Conservation (phyloP, 30 jellyfish, hydroid and myxozoan genomes). For the Chrysaora quinquecirrha region DNA sequence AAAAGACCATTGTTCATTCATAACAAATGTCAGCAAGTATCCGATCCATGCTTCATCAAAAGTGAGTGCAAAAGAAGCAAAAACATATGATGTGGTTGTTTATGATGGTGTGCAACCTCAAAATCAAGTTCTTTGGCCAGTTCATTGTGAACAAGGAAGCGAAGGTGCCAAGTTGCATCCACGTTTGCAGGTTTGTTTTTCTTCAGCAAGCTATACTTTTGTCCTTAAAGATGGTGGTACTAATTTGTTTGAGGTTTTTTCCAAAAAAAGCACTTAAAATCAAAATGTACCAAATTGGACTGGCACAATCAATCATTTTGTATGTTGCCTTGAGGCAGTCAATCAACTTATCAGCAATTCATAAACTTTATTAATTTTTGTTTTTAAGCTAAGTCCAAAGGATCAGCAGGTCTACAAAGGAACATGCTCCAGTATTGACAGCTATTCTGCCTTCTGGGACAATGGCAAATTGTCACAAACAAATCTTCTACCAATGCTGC, state of each 20-base stretch:
- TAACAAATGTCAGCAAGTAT: conserved; percentile 63
- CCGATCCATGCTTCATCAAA: conserved; percentile 68
- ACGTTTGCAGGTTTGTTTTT: conserved; percentile 75
- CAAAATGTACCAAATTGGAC: too few relatives aligned
- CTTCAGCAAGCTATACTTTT: too few relatives aligned
- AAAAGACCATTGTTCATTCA: conserved; percentile 90
- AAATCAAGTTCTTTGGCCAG: conserved; percentile 96
- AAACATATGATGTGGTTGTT: conserved; percentile 53
- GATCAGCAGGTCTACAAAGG: conserved; percentile 72
- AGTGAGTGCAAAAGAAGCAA: conserved; percentile 59
- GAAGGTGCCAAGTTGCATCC: conserved; percentile 94
- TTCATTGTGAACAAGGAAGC: conserved; percentile 90
- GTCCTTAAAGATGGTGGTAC: too few relatives aligned
- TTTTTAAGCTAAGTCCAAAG: conserved; percentile 13
- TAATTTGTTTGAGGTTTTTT: too few relatives aligned
- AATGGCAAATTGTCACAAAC: conserved; percentile 82
- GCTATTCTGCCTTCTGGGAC: conserved; percentile 99
- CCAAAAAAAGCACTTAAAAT: too few relatives aligned
- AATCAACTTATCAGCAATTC: too few relatives aligned
- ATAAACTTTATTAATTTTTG: too few relatives aligned
- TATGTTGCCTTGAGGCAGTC: too few relatives aligned
- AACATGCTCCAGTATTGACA: conserved; percentile 57
- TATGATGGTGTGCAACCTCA: conserved; percentile 70
- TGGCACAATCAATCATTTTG: too few relatives aligned
- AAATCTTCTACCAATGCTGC: conserved; percentile 44